Evolutionary conservation across 2,888 invertebrate genomes (phyloP), one percentile per base, ranked within the genome.

Genomic region (Nesidiocoris tenuis): DNA sequence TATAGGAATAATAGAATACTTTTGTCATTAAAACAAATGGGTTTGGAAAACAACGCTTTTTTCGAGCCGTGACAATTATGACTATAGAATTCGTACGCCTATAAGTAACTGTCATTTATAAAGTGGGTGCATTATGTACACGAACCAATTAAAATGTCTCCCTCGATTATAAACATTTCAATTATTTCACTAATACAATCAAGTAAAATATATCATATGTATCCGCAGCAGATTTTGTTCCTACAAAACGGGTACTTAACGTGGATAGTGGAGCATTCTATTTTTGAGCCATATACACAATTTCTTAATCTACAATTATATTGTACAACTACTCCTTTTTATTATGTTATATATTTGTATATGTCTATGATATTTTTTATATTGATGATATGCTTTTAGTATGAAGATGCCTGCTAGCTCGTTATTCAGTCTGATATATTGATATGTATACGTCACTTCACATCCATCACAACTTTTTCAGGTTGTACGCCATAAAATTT

Each of bases 361-460:
- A 5, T 54, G 66, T 24, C 56, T 71, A 76, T 75, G 39, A 74
- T 68, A 75, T 75, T 7, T 66, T n/a, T n/a, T 39, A 25, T 70
- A n/a, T 39, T 63, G 19, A 19, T 74, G 74, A 74, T 74, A 74
- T 74, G 74, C n/a, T 56, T 68, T 72, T 67, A 67, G 67, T 75
- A 61, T 59, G 75, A 75, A 67, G 75, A 75, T 75, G 76, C 75
- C 66, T 72, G 75, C 78, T 77, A 78, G 74, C 68, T 78, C 76
- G 70, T 70, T 57, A 71, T 70, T 78, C 78, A 78, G 78, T 78
- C 78, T 77, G 77, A 78, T 74, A 59, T 75, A 76, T 19, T 78
- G 78, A 78, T 78, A 78, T 78, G 78, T 78, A 77, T 78, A 70
- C 63, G 71, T 78, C 71, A 75, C 63, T 65, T 55, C 57, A 65